Evolutionary conservation across 2,888 invertebrate genomes (phyloP).

Genomic region (Tyria jacobaeae): DNA sequence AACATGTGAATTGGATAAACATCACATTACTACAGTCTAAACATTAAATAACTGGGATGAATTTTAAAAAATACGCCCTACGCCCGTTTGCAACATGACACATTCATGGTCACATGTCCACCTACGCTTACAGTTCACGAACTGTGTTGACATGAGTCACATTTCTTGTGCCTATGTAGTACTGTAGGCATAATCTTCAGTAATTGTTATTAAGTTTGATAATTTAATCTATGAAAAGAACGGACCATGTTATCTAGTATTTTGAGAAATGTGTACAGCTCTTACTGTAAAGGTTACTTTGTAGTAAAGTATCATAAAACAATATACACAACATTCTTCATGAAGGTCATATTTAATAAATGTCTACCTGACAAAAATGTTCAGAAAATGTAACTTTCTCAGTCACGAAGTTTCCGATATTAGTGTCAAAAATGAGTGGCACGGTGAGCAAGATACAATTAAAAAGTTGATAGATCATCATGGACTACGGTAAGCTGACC

Average conservation of each 20-base stretch:
- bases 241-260: background rate
- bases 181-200: too few relatives aligned
- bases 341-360: background rate
- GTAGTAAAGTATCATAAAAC: too few relatives aligned
- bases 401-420: conserved; percentile 2
- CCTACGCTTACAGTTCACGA: background rate
- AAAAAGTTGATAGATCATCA: conserved; percentile 12
- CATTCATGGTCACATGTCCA: background rate
- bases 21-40: too few relatives aligned
- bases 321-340: background rate
- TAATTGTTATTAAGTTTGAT: too few relatives aligned
- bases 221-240: background rate
- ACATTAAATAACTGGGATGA: too few relatives aligned
- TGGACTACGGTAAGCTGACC: background rate
- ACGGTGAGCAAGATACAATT: conserved; percentile 5
- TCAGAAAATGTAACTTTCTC: background rate
- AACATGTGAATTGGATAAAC: too few relatives aligned
- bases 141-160: background rate
- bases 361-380: conserved; percentile 1
- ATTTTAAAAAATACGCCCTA: too few relatives aligned
- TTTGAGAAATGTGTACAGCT: background rate
- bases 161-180: background rate
- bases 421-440: conserved; percentile 10
- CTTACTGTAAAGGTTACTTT: background rate
- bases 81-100: background rate